Percentiles rank a stretch among this genome's conserved stretches.
These are phyloP conservation scores for Xyrauchen texanus DNA, from an alignment of 2,113 vertebrate species.

Conservation along the genomic window DNA sequence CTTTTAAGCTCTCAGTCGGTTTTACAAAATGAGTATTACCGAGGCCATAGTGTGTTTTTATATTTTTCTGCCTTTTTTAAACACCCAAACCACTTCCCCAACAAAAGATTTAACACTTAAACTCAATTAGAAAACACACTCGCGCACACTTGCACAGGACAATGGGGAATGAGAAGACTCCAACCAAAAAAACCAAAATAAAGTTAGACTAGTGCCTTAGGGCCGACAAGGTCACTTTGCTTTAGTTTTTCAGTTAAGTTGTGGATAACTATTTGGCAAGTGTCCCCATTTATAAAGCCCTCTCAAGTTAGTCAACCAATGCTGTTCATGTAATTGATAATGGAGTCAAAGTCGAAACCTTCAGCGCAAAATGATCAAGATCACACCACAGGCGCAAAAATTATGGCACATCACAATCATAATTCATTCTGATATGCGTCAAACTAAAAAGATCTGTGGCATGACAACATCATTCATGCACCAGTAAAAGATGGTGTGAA, in stretches of 20 bases:
- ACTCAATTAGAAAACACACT: slow-evolving; percentile 51
- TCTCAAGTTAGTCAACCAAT: slow-evolving; percentile 38
- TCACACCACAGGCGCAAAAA: slow-evolving; percentile 26
- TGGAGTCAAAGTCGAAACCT: slow-evolving; percentile 13
- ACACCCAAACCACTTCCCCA: slow-evolving; percentile 65
- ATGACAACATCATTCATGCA: slow-evolving; percentile 39
- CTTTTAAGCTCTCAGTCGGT: slow-evolving; percentile 46
- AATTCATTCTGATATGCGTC: slow-evolving; percentile 15
- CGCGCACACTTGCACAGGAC: slow-evolving; percentile 38
- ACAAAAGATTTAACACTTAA: slow-evolving; percentile 64
- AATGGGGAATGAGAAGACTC: slow-evolving; percentile 64
- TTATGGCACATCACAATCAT: slow-evolving; percentile 1
- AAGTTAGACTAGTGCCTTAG: slow-evolving; percentile 53
- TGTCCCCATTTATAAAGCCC: background rate
- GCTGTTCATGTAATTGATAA: slow-evolving; percentile 26
- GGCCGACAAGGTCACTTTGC: slow-evolving; percentile 53
- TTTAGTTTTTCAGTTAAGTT: background rate
- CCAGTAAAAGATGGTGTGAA: slow-evolving; percentile 47
- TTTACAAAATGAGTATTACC: slow-evolving; percentile 46
- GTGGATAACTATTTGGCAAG: background rate
- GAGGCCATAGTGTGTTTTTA: slow-evolving; percentile 64
- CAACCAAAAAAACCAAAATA: slow-evolving; percentile 61
- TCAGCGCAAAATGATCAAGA: slow-evolving; percentile 24
- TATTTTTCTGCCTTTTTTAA: slow-evolving; percentile 68
- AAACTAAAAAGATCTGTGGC: background rate